Conservation (phyloP, 2,797 vertebrate genomes). For the Cyprinodon diabolis region DNA sequence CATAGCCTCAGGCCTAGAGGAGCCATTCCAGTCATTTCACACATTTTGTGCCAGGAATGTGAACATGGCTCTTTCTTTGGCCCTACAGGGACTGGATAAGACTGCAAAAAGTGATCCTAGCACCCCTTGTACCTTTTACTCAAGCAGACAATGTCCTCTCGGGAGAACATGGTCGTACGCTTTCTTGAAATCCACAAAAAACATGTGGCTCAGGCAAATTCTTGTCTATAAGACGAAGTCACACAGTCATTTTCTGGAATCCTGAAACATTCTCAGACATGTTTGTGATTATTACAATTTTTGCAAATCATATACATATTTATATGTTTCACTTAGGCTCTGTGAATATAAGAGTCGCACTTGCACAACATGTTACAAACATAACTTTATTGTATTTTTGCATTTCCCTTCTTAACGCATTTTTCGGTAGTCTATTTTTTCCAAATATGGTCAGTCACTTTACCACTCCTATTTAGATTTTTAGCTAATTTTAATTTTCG, state of each 20-base stretch:
- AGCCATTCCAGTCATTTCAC: neutral
- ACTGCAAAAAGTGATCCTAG: neutral
- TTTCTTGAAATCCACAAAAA: neutral
- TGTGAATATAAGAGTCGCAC: neutral
- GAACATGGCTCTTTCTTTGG: slow-evolving; percentile 1
- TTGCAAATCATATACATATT: neutral
- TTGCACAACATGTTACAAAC: neutral
- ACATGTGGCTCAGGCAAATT: neutral
- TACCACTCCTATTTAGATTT: neutral
- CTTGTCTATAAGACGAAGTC: neutral
- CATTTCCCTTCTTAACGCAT: neutral
- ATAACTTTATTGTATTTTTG: neutral
- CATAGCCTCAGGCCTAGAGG: neutral
- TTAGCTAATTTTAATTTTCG: neutral
- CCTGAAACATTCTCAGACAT: neutral
- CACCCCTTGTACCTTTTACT: slow-evolving; percentile 2
- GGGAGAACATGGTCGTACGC: neutral
- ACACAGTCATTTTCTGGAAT: neutral
- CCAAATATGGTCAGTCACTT: neutral
- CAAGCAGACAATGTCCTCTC: neutral
- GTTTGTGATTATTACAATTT: neutral
- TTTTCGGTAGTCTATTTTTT: neutral
- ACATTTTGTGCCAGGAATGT: neutral
- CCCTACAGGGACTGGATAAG: neutral
- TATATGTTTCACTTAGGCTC: neutral